Conservation (phyloP, 2,888 invertebrate species). For the Trachelus iudaicus region DNA sequence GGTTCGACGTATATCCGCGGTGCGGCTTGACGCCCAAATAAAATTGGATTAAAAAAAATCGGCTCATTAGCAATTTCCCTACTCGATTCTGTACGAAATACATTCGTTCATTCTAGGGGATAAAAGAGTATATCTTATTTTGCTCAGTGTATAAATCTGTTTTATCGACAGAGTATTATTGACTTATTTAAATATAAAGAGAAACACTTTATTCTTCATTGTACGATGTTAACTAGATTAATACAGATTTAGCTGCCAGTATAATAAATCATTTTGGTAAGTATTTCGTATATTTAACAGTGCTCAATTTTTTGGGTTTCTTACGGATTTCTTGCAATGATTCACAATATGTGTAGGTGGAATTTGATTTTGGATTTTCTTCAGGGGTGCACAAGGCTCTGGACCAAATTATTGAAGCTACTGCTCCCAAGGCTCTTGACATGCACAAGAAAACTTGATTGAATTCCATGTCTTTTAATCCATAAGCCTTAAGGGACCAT, state of each 20-base stretch:
- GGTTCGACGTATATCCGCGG: too few relatives aligned
- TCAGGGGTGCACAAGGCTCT: constrained; percentile 47
- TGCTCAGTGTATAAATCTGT: not conserved
- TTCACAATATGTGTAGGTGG: constrained; percentile 41
- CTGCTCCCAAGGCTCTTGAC: constrained; percentile 51
- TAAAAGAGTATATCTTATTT: not conserved
- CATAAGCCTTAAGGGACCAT: constrained; percentile 41
- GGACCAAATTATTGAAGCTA: constrained; percentile 57
- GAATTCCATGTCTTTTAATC: constrained; percentile 52
- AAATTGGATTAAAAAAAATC: too few relatives aligned
- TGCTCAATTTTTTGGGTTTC: not conserved
- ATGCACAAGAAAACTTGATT: constrained; percentile 54
- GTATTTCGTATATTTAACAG: not conserved
- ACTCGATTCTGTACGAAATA: not conserved
- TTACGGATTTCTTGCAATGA: not conserved
- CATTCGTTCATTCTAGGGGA: not conserved
- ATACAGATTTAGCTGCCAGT: not conserved
- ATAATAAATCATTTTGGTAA: not conserved
- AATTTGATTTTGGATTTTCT: constrained; percentile 49
- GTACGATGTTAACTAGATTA: not conserved
- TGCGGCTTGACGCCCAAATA: too few relatives aligned
- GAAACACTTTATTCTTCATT: not conserved
- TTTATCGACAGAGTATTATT: not conserved
- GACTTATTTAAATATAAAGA: not conserved
- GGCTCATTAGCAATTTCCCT: too few relatives aligned